phyloP scores from a whole-genome alignment of 2,888 invertebrate genomes.

The Choreutis nemorana region DNA sequence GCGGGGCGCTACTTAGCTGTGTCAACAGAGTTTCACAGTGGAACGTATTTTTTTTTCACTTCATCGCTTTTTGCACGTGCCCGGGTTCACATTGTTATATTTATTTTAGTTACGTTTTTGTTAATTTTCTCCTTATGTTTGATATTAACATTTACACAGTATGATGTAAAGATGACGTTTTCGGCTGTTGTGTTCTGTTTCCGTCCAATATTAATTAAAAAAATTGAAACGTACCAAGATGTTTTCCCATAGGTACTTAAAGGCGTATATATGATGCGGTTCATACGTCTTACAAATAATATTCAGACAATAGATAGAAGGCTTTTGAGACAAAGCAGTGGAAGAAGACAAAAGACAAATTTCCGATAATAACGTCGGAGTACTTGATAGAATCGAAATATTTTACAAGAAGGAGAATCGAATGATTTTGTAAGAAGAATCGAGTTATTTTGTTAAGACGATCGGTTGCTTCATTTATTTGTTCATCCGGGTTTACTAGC shows the following conservation, averaged over 20 bases:
- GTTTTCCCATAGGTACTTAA: too few species aligned
- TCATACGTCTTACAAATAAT: too few species aligned
- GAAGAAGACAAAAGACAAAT: constrained; percentile 18
- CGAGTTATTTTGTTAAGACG: constrained; percentile 33
- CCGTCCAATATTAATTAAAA: too few species aligned
- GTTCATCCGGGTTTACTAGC: constrained; percentile 56
- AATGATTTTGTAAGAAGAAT: constrained; percentile 29
- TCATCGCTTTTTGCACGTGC: constrained; percentile 15
- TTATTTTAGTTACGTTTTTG: neutral
- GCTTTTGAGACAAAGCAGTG: constrained; percentile 15
- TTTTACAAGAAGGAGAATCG: too few species aligned
- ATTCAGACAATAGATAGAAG: too few species aligned
- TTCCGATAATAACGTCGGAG: constrained; percentile 23
- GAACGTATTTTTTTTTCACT: constrained; percentile 26
- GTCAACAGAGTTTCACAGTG: constrained; percentile 46
- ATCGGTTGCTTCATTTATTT: constrained; percentile 54
- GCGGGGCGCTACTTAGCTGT: constrained; percentile 58
- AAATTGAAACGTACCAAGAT: too few species aligned
- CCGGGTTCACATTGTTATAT: constrained; percentile 9
- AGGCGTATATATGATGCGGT: too few species aligned
- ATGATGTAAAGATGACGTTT: too few species aligned
- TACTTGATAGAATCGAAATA: too few species aligned
- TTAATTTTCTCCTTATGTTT: too few species aligned
- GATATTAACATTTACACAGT: too few species aligned
- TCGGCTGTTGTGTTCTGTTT: too few species aligned